These are phyloP conservation scores for Paguma larvata DNA, from an alignment of 2,797 vertebrate genomes.

Conservation along the genomic window DNA sequence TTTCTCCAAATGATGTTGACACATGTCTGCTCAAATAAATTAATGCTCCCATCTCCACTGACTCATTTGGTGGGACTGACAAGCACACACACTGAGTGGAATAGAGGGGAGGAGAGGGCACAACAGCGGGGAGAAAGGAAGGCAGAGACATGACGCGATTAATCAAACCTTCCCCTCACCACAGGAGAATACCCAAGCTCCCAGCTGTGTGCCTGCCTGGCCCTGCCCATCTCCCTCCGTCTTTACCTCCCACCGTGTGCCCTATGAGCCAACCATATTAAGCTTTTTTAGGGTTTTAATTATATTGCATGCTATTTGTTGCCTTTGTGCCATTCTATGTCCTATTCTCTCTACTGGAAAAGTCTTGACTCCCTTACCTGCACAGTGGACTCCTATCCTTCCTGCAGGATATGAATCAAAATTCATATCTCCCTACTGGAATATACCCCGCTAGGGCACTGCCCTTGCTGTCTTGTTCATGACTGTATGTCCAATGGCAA, in stretches of 20 bases:
- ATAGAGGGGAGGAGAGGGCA: not conserved
- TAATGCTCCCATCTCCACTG: not conserved
- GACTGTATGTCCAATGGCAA: not conserved
- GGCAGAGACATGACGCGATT: not conserved
- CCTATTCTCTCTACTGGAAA: not conserved
- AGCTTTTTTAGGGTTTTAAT: not conserved
- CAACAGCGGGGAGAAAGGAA: not conserved
- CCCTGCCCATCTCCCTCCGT: not conserved
- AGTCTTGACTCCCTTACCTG: not conserved
- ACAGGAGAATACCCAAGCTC: not conserved
- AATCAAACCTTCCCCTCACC: not conserved
- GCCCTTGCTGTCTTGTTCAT: not conserved
- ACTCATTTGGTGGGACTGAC: not conserved
- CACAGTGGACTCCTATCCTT: not conserved
- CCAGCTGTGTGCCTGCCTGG: not conserved
- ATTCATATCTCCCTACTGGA: not conserved
- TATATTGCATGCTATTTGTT: not conserved
- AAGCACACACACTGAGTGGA: not conserved
- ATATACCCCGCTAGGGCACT: not conserved
- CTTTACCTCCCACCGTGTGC: not conserved
- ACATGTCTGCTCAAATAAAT: conserved; percentile 60
- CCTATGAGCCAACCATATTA: not conserved
- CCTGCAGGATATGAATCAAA: not conserved
- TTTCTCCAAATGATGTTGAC: conserved; percentile 66
- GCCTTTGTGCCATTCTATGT: not conserved